Percentiles rank a stretch among this genome's conserved stretches.
phyloP scores from a whole-genome alignment of 2,113 vertebrate genomes.

The Colaptes auratus region DNA sequence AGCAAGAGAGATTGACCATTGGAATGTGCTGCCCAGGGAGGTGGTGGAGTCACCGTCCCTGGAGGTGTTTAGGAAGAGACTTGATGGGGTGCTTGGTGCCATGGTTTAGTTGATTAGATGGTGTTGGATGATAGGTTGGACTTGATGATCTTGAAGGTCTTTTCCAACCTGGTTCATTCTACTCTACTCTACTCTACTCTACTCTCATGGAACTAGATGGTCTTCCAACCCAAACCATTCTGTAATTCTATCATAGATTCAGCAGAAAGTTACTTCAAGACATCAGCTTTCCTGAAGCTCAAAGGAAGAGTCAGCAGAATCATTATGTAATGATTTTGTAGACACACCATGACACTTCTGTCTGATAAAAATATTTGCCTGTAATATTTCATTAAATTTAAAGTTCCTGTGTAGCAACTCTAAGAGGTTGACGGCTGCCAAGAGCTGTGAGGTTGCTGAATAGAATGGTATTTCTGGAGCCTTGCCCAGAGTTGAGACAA shows the following conservation, averaged over 20 bases:
- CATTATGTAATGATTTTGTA: slow-evolving; percentile 52
- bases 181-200: no score
- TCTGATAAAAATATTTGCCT: slow-evolving; percentile 67
- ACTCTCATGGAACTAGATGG: no score
- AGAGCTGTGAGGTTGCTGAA: slow-evolving; percentile 46
- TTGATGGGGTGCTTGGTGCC: no score
- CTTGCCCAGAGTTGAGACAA: slow-evolving; percentile 49
- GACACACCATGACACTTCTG: slow-evolving; percentile 29
- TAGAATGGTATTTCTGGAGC: slow-evolving; percentile 55
- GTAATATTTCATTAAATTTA: slow-evolving; percentile 48
- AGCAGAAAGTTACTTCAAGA: neutral
- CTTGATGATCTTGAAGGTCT: no score
- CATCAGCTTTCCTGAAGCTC: slow-evolving; percentile 1
- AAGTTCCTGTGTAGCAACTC: slow-evolving; percentile 38
- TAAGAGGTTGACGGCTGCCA: slow-evolving; percentile 42
- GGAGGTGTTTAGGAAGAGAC: no score
- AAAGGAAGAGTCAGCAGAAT: neutral
- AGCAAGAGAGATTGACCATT: no score
- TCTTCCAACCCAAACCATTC: neutral
- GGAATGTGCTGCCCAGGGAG: no score
- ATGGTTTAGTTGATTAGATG: no score
- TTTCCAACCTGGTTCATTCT: no score
- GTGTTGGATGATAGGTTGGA: no score
- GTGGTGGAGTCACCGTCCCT: no score
- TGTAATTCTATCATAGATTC: neutral